phyloP scores from a whole-genome alignment of 2,797 vertebrate genomes.

The Mus spretus region DNA sequence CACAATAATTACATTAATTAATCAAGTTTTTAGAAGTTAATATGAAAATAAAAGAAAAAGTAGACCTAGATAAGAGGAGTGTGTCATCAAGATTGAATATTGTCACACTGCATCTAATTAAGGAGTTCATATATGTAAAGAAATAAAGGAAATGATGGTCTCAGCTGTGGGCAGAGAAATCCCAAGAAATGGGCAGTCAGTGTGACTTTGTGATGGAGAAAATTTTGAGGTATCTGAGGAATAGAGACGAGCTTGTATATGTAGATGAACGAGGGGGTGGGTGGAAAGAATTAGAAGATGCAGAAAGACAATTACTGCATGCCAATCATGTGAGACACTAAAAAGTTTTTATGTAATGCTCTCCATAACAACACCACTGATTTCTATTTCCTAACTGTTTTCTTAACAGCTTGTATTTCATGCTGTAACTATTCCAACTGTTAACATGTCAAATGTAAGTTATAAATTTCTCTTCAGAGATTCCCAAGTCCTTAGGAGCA shows the following conservation, averaged over 20 bases:
- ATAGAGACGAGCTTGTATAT: not conserved
- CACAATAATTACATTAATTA: not conserved
- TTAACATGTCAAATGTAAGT: not conserved
- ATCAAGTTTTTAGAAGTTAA: not conserved
- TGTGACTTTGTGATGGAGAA: not conserved
- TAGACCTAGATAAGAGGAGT: not conserved
- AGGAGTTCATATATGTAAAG: not conserved
- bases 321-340: not conserved
- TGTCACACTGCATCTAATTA: not conserved
- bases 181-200: not conserved
- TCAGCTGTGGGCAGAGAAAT: not conserved
- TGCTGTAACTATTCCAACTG: not conserved
- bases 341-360: not conserved
- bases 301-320: not conserved
- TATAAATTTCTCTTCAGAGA: not conserved
- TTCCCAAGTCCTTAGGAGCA: not conserved
- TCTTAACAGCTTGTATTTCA: not conserved
- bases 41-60: not conserved
- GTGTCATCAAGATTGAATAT: not conserved
- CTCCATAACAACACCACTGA: not conserved
- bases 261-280: accelerated
- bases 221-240: not conserved
- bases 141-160: not conserved
- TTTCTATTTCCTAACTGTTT: not conserved
- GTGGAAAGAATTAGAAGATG: not conserved